Percentiles rank a stretch among this genome's conserved stretches.
Conservation (phyloP, 1,140 invertebrate species). For the Geopemphigus sp. region DNA sequence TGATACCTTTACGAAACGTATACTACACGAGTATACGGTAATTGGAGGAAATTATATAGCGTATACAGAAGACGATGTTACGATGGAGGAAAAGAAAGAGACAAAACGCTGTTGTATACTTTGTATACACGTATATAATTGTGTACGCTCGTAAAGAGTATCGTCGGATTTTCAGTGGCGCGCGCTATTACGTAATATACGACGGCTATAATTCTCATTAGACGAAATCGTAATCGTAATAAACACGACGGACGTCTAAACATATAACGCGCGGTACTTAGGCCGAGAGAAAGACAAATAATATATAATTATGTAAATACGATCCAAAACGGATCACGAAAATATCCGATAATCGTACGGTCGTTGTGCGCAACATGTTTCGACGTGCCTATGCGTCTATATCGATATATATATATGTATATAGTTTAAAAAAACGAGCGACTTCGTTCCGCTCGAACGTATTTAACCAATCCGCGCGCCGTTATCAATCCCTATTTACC, state of each 20-base stretch:
- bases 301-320: conserved; percentile 27
- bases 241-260: not conserved
- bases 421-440: no score
- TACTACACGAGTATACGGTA: not conserved
- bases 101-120: no score
- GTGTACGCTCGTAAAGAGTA: not conserved
- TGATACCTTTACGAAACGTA: no score
- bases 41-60: conserved; percentile 5
- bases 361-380: not conserved
- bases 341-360: not conserved
- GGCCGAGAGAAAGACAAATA: conserved; percentile 2
- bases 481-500: no score
- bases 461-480: no score
- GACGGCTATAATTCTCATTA: not conserved
- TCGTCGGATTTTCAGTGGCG: not conserved
- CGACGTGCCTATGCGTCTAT: no score
- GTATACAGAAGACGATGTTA: no score
- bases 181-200: not conserved
- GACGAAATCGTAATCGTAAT: no score
- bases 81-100: not conserved
- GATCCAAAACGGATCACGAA: conserved; percentile 22
- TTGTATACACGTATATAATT: no score
- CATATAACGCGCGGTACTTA: not conserved
- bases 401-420: no score
- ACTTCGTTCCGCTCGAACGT: no score